Evolutionary conservation across 2,888 invertebrate genomes (phyloP), one percentile per base, ranked within the genome.

Genomic region (Leptarthrus brevirostris): DNA sequence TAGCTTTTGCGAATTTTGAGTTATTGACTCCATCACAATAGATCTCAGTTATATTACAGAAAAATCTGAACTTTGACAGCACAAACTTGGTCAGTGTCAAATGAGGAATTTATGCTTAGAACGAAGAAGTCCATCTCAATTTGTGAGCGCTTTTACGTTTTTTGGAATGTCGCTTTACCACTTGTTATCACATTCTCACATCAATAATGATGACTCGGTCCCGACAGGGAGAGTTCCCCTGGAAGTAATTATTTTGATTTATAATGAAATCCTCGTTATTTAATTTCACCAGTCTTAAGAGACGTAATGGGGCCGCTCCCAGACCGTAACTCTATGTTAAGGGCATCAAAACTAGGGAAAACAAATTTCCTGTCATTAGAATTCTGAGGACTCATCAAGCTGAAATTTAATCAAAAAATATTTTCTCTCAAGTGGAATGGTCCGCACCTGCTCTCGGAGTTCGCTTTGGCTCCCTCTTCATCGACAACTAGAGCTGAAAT

Each of bases 361-460:
- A 52, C 52, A 69, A 69, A 69, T 69, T 69, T 52, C 52, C 52
- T 18, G 34, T 69, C 69, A 52, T 69, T 69, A 18, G 52, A 69
- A 69, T 69, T 69, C 52, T 30, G 18, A 52, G 34, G 36, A 30
- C 52, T 52, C 52, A 69, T 69, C 69, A 52, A 16, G 30, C 12
- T 20, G 49, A 52, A 69, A 69, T 69, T 69, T 52, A 69, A 69
- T 69, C 69, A 69, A 52, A 52, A 52, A 69, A 30, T 26, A 54
- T 47, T 66, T 47, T 40, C 47, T 24, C 26, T 22, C 26, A n/a
- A 26, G 47, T 34, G 22, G 36, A 20, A 2, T 34, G 34, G 47
- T 22, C 44, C 26, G 64, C 64, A 66, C 64, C 64, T 66, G 64
- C 47, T 10, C 64, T 64, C 3, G 16, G 26, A 66, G 40, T 12